Evolutionary conservation across 2,113 vertebrate genomes (phyloP).

Genomic region (Micronycteris hirsuta): DNA sequence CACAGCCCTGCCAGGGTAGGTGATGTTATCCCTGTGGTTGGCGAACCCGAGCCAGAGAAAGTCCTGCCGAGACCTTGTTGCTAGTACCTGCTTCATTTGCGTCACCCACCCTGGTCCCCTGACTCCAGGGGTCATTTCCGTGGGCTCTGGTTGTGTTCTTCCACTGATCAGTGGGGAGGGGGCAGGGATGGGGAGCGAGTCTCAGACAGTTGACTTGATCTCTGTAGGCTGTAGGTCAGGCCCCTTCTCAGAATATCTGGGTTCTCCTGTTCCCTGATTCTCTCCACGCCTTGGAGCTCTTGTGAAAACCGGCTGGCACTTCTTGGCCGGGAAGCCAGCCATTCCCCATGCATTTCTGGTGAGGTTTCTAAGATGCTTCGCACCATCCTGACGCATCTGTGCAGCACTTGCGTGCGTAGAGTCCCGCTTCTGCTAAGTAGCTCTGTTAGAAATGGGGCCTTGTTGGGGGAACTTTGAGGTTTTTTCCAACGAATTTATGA

Average conservation of each 20-base stretch:
- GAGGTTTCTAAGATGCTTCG: neutral
- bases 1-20: neutral
- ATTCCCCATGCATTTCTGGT: neutral
- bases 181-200: neutral
- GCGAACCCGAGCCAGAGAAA: neutral
- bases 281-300: neutral
- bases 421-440: neutral
- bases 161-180: neutral
- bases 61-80: neutral
- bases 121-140: neutral
- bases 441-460: neutral
- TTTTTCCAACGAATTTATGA: neutral
- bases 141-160: no score
- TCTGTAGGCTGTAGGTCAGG: neutral
- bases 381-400: neutral
- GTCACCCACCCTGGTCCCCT: neutral
- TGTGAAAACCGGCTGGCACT: neutral
- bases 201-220: neutral
- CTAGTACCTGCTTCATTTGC: no score
- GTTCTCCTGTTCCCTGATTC: neutral
- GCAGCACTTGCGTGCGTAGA: fast-evolving
- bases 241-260: neutral
- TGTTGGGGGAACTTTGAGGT: neutral
- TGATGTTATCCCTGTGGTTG: neutral
- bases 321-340: neutral